Conservation (phyloP, 92 coral and sea anemone genomes). For the Palythoa grandis region DNA sequence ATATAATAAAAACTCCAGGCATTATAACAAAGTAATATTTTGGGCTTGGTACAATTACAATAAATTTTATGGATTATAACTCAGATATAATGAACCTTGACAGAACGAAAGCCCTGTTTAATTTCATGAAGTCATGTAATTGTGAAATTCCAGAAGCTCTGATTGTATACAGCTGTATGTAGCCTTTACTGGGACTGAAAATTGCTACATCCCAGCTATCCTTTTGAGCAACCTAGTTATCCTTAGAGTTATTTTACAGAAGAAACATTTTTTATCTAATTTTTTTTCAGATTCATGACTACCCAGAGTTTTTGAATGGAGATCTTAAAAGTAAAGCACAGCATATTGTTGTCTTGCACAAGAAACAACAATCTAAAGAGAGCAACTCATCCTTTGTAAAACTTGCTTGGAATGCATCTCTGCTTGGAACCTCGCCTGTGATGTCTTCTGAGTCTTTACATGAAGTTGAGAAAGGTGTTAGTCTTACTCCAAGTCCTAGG, state of each 20-base stretch:
- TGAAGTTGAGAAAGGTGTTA: background rate
- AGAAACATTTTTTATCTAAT: background rate
- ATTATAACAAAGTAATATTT: too few species aligned
- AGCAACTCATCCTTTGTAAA: slow-evolving; percentile 42
- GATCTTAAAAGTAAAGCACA: slow-evolving; percentile 84
- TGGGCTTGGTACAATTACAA: too few species aligned
- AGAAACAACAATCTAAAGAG: slow-evolving; percentile 38
- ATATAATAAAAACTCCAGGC: too few species aligned
- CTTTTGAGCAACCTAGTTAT: too few species aligned
- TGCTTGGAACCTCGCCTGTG: slow-evolving; percentile 71
- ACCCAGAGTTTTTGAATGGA: slow-evolving; percentile 94
- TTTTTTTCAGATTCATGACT: slow-evolving; percentile 86
- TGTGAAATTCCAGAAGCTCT: background rate
- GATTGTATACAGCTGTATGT: too few species aligned
- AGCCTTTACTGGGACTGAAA: too few species aligned
- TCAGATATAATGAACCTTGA: too few species aligned
- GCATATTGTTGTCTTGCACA: slow-evolving; percentile 75
- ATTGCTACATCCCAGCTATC: too few species aligned
- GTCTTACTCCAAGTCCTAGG: slow-evolving; percentile 23
- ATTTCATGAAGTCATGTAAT: too few species aligned
- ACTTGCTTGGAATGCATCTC: slow-evolving; percentile 64
- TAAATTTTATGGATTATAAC: too few species aligned
- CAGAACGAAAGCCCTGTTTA: too few species aligned
- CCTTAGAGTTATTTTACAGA: too few species aligned
- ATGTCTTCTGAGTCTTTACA: slow-evolving; percentile 36